Evolutionary conservation across 2,888 invertebrate species (phyloP).

Genomic region (Machimus atricapillus): DNA sequence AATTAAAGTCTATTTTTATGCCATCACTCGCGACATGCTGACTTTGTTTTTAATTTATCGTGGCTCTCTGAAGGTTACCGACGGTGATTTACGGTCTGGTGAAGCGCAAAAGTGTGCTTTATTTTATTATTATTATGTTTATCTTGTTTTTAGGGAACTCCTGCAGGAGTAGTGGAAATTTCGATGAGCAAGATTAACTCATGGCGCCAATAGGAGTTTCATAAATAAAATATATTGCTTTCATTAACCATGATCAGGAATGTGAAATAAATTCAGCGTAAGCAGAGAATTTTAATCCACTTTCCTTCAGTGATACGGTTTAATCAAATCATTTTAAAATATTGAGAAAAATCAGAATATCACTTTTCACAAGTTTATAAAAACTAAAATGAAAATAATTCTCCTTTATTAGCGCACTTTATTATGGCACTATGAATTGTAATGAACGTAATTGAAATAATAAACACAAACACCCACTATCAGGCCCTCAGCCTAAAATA

Average conservation of each 20-base stretch:
- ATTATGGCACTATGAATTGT: background rate
- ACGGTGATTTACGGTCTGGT: background rate
- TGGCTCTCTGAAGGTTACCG: background rate
- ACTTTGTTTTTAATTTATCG: constrained; percentile 2
- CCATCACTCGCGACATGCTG: background rate
- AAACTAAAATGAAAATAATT: too few relatives aligned
- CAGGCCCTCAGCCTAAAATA: background rate
- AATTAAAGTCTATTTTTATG: constrained; percentile 18
- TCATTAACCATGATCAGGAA: background rate
- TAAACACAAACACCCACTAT: background rate
- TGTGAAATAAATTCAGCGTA: background rate
- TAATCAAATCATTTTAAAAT: background rate
- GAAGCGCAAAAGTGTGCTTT: background rate
- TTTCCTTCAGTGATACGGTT: background rate
- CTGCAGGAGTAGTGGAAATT: background rate
- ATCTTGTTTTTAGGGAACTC: background rate
- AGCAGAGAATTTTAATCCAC: background rate
- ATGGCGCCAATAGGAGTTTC: background rate
- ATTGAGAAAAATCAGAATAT: too few relatives aligned
- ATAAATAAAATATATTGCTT: background rate
- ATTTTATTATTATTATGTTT: background rate
- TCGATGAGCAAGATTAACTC: background rate
- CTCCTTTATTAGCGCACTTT: background rate
- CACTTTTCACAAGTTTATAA: too few relatives aligned
- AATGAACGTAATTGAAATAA: background rate